phyloP scores from a whole-genome alignment of 2,113 vertebrate genomes.

The Baryphthengus martii region DNA sequence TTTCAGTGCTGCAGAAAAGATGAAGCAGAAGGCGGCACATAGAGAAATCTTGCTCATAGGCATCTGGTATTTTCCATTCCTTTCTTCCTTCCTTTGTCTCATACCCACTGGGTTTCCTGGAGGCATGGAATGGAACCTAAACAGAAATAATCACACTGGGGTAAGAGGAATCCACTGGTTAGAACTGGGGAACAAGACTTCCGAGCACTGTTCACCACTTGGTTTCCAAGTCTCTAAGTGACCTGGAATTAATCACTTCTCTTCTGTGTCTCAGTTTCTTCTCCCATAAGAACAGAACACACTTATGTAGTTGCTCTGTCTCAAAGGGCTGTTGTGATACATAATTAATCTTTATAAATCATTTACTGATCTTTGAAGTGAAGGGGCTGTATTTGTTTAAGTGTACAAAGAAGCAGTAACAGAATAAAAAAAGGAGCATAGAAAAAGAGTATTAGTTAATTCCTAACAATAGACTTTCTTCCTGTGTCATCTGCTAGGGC shows the following conservation, averaged over 20 bases:
- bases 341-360: slow-evolving; percentile 66
- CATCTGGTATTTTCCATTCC: not conserved
- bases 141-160: not conserved
- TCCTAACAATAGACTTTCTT: not conserved
- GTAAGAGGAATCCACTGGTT: not conserved
- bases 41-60: not conserved
- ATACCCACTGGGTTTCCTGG: not conserved
- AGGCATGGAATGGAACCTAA: not conserved
- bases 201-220: not conserved
- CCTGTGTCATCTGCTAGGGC: not conserved
- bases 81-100: not conserved
- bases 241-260: slow-evolving; percentile 38
- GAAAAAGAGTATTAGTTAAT: not conserved
- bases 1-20: not conserved
- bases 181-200: not conserved
- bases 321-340: slow-evolving; percentile 34
- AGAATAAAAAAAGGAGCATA: not conserved
- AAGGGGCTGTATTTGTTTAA: slow-evolving; percentile 29
- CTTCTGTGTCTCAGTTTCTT: slow-evolving; percentile 32
- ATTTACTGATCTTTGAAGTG: slow-evolving; percentile 50
- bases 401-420: not conserved
- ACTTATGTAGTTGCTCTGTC: slow-evolving; percentile 5
- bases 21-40: not conserved
- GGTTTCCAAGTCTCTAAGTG: not conserved
- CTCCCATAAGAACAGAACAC: not conserved